Base-by-base conservation (phyloP, 2,797 vertebrate genomes). In the Sandelia bainsii region DNA sequence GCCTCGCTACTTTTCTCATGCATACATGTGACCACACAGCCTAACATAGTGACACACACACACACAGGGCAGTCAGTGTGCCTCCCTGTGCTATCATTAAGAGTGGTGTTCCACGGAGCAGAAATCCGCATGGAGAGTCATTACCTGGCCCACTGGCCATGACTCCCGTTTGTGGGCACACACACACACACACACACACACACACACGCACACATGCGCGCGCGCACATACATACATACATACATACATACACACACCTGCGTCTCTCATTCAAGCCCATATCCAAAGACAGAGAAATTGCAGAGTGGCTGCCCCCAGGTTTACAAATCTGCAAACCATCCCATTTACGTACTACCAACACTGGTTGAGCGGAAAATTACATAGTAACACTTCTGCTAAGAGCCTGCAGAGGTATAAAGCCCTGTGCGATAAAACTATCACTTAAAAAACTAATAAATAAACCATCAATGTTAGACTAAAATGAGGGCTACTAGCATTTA, bases 91-190 rank as follows among this genome's bases (percentile, higher is more conserved):
- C 66, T 71, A 83, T 87, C 86, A 91, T 91, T 91, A 92, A 87
- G 77, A 84, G 80, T 62, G 78, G 61, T 72, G 86, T 68, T 85
- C 80, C 76, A 66, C 69, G 68, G 83, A 87, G 89, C 86, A 87
- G 80, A 89, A 90, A 89, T 85, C 79, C 82, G 53, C 77, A 86
- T 79, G 82, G 81, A 92, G 94, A 95, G 94, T 95, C 95, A 97
- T 97, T 97, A 97, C 94, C 88, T 95, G 96, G 96, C 91, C 93
- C 96, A 96, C 83, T 96, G 95, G 92, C 93, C 96, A 93, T 96
- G 95, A 95, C 94, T 91, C 85, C 93, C 42, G 12, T 80, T 81
- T 94, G 75, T 85, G 79, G 77, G 75, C 56, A 73, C 52, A 52
- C 23, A 69, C 51, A 69, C 27, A 61, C 23, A 34, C 53, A 62